Evolutionary conservation across 2,888 invertebrate genomes (phyloP), one percentile per base, ranked within the genome.

Genomic region (Ernsta delagoae): DNA sequence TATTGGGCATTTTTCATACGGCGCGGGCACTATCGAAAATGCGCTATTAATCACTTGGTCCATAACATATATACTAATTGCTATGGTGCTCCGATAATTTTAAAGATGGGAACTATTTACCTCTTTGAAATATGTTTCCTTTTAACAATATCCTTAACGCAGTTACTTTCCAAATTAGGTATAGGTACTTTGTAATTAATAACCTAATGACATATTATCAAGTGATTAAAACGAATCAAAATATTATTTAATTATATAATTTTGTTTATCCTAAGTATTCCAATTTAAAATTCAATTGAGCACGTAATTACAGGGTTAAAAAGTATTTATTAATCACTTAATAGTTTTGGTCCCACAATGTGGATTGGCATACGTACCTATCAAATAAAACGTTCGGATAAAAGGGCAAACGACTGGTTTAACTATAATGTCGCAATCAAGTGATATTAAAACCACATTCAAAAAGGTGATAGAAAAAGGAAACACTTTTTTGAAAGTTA

Each of bases 391-490:
- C 11, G 11, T 12, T 48, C 1, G n/a, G 48, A 6, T 12, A 48
- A 5, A 48, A 48, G n/a, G n/a, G 12, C 12, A 12, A 12, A 48
- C 48, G n/a, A 12, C n/a, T 5, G 48, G 6, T 8, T 12, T 12
- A 12, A 6, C 12, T 12, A 48, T 5, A 4, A 48, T n/a, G 45
- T 4, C n/a, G 53, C 9, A 4, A 12, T 24, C 8, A 8, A 53
- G 8, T 43, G 4, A 31, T 6, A 31, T 4, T 54, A 31, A 56
- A 64, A 56, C 7, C 1, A 3, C 36, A 12, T 80, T 82, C 70
- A 78, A 82, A 67, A 71, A 70, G 66, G 71, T 71, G 68, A 71
- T 85, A 39, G 63, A 64, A 61, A 78, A 74, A 72, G 73, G 78
- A 5, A 75, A 81, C 12, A 65, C 36, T 6, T 71, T 73, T 31